phyloP scores from a whole-genome alignment of 1,140 invertebrate genomes.

The Drosophila carrolli region DNA sequence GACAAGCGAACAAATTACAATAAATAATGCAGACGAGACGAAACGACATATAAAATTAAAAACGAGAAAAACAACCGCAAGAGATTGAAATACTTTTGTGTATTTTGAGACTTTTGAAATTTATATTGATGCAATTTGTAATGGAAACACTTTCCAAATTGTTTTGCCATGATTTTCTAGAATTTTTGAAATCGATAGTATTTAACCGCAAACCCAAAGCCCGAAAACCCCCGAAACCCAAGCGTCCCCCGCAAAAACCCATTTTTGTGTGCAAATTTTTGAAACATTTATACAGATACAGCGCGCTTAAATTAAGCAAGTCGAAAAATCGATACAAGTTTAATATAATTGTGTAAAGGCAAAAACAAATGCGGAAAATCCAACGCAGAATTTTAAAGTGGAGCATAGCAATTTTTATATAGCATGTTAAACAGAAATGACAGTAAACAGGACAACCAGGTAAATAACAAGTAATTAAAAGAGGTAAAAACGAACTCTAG shows the following conservation, averaged over 20 bases:
- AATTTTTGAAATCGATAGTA: slow-evolving; percentile 57
- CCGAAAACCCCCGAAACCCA: background rate
- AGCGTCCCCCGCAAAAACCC: slow-evolving; percentile 11
- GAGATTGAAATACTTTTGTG: slow-evolving; percentile 44
- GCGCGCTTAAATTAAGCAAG: slow-evolving; percentile 24
- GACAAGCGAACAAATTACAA: slow-evolving; percentile 33
- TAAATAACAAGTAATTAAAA: slow-evolving; percentile 59
- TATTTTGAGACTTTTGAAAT: slow-evolving; percentile 52
- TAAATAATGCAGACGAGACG: slow-evolving; percentile 8
- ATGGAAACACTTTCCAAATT: slow-evolving; percentile 52
- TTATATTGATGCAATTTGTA: slow-evolving; percentile 55
- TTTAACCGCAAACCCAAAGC: slow-evolving; percentile 23
- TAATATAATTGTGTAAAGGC: slow-evolving; percentile 45
- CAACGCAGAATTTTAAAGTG: slow-evolving; percentile 44
- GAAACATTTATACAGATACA: slow-evolving; percentile 65
- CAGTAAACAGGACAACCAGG: slow-evolving; percentile 75
- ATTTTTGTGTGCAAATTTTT: slow-evolving; percentile 69
- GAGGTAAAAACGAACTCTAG: slow-evolving; percentile 20
- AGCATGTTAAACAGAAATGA: slow-evolving; percentile 47
- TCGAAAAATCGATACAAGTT: slow-evolving; percentile 42
- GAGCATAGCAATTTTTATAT: slow-evolving; percentile 60
- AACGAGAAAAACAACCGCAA: slow-evolving; percentile 19
- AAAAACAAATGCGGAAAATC: slow-evolving; percentile 1
- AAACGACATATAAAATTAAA: slow-evolving; percentile 3
- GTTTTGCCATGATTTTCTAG: slow-evolving; percentile 58